Conservation (phyloP, 2,113 vertebrate species). For the Halichoerus grypus region DNA sequence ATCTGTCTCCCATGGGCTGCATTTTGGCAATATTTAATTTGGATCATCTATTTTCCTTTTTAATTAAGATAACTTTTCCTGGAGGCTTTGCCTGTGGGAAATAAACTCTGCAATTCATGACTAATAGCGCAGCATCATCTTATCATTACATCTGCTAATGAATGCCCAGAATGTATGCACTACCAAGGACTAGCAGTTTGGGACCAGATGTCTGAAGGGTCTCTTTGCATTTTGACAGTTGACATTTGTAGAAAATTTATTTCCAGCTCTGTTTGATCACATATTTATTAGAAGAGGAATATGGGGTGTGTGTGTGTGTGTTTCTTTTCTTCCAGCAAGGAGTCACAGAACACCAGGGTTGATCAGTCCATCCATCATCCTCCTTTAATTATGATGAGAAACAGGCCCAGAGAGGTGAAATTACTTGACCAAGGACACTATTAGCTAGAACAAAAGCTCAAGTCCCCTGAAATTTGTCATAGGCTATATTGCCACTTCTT, state of each 20-base stretch:
- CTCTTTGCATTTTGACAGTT: background rate
- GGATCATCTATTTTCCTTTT: slow-evolving; percentile 65
- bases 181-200: background rate
- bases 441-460: slow-evolving; percentile 27
- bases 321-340: background rate
- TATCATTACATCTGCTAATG: background rate
- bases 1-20: background rate
- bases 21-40: slow-evolving; percentile 62
- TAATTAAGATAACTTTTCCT: slow-evolving; percentile 62
- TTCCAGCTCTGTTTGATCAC: background rate
- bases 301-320: background rate
- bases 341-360: background rate
- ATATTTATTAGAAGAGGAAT: background rate
- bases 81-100: slow-evolving; percentile 10
- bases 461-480: background rate
- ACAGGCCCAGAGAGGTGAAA: background rate
- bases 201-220: background rate
- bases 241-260: background rate
- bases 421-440: background rate
- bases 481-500: background rate
- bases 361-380: background rate
- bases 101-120: background rate
- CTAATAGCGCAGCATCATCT: background rate
- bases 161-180: background rate
- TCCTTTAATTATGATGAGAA: slow-evolving; percentile 20